A percentile compares a stretch with the other conserved stretches of the same genome.
These are phyloP conservation scores for Melanaphis sacchari DNA, from an alignment of 1,140 invertebrate genomes.

Conservation along the genomic window DNA sequence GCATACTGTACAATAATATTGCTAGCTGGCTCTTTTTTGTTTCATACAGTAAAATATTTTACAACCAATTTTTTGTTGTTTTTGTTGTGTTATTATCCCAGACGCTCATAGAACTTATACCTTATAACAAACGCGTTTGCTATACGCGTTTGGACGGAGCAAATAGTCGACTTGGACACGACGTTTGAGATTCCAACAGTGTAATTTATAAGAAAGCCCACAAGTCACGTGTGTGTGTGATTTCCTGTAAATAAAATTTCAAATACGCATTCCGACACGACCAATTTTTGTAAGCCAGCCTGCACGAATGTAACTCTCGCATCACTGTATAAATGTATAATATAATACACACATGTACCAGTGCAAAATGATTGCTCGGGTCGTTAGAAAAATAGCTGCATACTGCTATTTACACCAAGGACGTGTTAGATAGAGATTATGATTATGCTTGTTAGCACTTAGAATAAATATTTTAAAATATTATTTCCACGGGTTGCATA, in stretches of 20 bases:
- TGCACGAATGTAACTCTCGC: not conserved
- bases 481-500: not conserved
- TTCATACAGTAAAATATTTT: not conserved
- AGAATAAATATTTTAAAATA: not conserved
- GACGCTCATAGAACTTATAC: not conserved
- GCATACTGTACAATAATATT: not conserved
- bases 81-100: not conserved
- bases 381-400: not conserved
- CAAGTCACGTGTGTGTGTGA: not conserved
- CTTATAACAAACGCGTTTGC: not conserved
- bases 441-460: not conserved
- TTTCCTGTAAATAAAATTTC: not conserved
- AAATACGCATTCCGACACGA: not conserved
- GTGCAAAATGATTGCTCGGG: not conserved
- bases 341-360: not conserved
- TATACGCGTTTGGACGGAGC: not conserved
- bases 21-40: not conserved
- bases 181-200: not conserved
- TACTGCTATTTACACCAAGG: not conserved
- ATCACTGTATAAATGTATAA: not conserved
- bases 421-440: not conserved
- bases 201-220: not conserved
- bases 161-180: not conserved
- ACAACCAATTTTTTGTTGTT: not conserved
- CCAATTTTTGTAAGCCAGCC: not conserved